Percentiles rank a stretch among this genome's conserved stretches.
Evolutionary conservation across 2,797 vertebrate species (phyloP).

Genomic region (Anguilla anguilla): DNA sequence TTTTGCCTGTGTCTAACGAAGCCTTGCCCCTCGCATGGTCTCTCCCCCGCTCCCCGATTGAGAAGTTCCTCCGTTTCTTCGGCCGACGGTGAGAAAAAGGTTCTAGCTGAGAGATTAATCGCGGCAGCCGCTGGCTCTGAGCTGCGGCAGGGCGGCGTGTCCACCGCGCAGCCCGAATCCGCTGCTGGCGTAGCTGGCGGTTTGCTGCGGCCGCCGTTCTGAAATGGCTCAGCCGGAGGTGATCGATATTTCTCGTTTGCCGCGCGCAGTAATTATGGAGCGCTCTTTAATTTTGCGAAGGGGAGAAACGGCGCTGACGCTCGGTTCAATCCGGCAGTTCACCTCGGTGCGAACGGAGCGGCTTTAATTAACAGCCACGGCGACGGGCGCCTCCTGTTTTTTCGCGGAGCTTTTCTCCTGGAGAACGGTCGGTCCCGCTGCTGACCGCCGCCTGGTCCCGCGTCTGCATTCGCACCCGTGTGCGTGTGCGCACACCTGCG

Average conservation of each 20-base stretch:
- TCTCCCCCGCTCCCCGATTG: background rate
- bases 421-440: background rate
- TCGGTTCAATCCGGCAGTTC: slow-evolving; percentile 18
- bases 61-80: background rate
- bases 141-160: background rate
- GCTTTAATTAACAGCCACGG: slow-evolving; percentile 6
- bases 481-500: background rate
- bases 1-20: background rate
- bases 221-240: slow-evolving; percentile 20
- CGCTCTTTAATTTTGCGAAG: slow-evolving; percentile 13
- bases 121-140: background rate
- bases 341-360: background rate
- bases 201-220: background rate
- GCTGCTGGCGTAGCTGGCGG: background rate
- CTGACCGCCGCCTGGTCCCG: background rate
- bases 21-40: background rate
- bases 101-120: background rate
- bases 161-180: background rate
- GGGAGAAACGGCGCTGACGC: slow-evolving; percentile 16
- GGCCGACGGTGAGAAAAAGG: background rate
- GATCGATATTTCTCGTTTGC: slow-evolving; percentile 32
- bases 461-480: no score
- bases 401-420: background rate
- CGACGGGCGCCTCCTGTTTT: background rate
- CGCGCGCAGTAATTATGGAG: slow-evolving; percentile 28